Evolutionary conservation across 2,888 invertebrate species (phyloP).

Genomic region (Neoaliturus tenellus): DNA sequence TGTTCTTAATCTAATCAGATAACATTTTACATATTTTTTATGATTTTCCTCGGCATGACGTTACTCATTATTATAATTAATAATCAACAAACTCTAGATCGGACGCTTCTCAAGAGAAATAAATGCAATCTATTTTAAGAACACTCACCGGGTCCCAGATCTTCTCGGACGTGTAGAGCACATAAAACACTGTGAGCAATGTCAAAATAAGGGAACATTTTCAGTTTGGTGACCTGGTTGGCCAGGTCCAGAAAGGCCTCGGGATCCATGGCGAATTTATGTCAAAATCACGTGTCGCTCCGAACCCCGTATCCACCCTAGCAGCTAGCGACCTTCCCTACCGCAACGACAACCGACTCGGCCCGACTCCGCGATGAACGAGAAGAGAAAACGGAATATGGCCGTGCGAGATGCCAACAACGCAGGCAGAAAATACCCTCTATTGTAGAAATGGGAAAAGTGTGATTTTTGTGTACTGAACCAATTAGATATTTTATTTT

Average conservation of each 20-base stretch:
- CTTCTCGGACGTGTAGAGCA: constrained; percentile 96
- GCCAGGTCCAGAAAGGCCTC: constrained; percentile 98
- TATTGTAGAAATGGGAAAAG: background rate
- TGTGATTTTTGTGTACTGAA: too few relatives aligned
- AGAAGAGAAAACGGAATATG: background rate
- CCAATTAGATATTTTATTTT: too few relatives aligned
- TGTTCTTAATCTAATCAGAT: too few relatives aligned
- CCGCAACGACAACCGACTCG: constrained; percentile 25
- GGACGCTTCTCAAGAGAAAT: too few relatives aligned
- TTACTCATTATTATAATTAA: too few relatives aligned
- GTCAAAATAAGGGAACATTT: constrained; percentile 99
- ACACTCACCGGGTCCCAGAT: constrained; percentile 90
- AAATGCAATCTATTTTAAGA: constrained; percentile 55
- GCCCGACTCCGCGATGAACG: constrained; percentile 18
- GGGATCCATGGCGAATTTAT: constrained; percentile 85
- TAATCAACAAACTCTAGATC: too few relatives aligned
- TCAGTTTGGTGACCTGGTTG: constrained; percentile 98
- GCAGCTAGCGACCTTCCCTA: background rate
- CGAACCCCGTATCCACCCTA: constrained; percentile 21
- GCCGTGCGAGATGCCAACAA: constrained; percentile 1
- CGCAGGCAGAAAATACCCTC: background rate
- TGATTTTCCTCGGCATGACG: too few relatives aligned
- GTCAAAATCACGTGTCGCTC: constrained; percentile 41
- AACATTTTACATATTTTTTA: too few relatives aligned
- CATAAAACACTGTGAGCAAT: constrained; percentile 97